A percentile compares a stretch with the other conserved stretches of the same genome.
Conservation (phyloP, 2,113 vertebrate genomes). For the Calyptomena viridis region DNA sequence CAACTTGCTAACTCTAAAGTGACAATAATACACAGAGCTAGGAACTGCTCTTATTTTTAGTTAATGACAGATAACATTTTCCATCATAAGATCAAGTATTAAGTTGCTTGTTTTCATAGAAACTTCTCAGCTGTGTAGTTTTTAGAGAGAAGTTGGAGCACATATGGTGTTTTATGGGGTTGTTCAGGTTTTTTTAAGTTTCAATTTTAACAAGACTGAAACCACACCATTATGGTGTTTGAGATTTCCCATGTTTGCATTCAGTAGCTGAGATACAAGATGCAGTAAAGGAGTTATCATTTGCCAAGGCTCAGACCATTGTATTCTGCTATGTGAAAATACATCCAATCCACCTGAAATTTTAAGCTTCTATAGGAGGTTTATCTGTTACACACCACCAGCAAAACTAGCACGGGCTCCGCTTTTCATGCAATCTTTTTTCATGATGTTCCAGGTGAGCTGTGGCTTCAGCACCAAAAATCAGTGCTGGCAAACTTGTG, state of each 20-base stretch:
- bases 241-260: neutral
- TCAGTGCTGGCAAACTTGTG: neutral
- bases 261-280: neutral
- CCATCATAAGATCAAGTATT: neutral
- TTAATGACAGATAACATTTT: neutral
- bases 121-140: neutral
- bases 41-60: neutral
- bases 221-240: neutral
- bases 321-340: neutral
- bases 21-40: neutral
- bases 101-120: neutral
- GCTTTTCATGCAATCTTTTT: neutral
- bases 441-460: neutral
- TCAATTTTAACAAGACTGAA: neutral
- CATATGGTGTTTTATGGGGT: fast-evolving
- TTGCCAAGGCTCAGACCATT: neutral
- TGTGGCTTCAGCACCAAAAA: neutral
- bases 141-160: neutral
- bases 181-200: neutral
- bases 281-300: neutral
- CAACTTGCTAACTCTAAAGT: neutral
- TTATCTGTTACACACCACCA: neutral
- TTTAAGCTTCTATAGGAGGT: neutral
- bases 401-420: neutral
- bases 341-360: neutral